A percentile compares a stretch with the other conserved stretches of the same genome.
These are phyloP conservation scores for Allophyes oxyacanthae DNA, from an alignment of 2,888 invertebrate species.

Conservation along the genomic window DNA sequence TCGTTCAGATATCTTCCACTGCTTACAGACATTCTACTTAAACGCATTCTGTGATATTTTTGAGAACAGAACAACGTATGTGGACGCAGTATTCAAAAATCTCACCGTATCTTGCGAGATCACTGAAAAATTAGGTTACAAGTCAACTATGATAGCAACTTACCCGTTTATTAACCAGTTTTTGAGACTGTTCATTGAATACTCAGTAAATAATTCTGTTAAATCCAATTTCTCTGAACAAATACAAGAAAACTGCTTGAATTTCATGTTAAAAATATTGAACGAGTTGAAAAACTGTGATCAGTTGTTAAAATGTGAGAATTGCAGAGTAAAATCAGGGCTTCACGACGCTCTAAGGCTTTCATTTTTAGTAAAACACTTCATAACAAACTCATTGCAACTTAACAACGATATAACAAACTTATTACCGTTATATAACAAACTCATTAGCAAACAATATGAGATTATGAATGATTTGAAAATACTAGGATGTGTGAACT, in stretches of 20 bases:
- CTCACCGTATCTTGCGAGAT: constrained; percentile 67
- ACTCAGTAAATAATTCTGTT: constrained; percentile 52
- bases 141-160: constrained; percentile 61
- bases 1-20: constrained; percentile 68
- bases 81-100: constrained; percentile 66
- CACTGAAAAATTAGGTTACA: constrained; percentile 70
- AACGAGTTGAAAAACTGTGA: constrained; percentile 61
- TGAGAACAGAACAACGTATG: constrained; percentile 55
- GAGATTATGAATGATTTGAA: constrained; percentile 65
- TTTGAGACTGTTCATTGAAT: constrained; percentile 74
- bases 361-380: constrained; percentile 70
- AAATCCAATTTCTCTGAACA: constrained; percentile 51
- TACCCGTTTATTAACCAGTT: constrained; percentile 77
- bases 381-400: constrained; percentile 61
- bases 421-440: constrained; percentile 56
- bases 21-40: constrained; percentile 74
- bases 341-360: constrained; percentile 77
- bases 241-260: constrained; percentile 65
- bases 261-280: constrained; percentile 68
- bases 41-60: constrained; percentile 73
- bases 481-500: constrained; percentile 67
- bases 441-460: constrained; percentile 68
- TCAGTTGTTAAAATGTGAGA: constrained; percentile 78
- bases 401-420: constrained; percentile 58
- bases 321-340: constrained; percentile 71